Percentiles rank a stretch among this genome's conserved stretches.
These are phyloP conservation scores for Drosophila athabasca DNA, from an alignment of 1,140 invertebrate species.

Conservation along the genomic window DNA sequence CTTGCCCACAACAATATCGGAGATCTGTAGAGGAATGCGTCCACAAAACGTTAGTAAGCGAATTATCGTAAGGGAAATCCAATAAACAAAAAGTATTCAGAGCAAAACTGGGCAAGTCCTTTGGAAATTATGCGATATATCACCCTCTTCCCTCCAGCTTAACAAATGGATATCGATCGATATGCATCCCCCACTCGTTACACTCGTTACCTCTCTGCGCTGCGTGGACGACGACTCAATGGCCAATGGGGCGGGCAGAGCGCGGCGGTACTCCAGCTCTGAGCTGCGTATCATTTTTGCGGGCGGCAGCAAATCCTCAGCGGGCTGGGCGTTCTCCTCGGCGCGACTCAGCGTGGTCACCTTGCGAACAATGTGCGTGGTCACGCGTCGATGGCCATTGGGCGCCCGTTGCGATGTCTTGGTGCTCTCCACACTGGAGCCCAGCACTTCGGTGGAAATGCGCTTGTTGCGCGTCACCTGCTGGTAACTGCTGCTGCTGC, in stretches of 20 bases:
- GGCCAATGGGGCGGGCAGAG: slow-evolving; percentile 84
- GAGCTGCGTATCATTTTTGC: slow-evolving; percentile 79
- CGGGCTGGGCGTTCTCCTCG: slow-evolving; percentile 90
- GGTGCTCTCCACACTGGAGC: slow-evolving; percentile 91
- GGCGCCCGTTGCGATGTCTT: slow-evolving; percentile 90
- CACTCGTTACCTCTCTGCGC: slow-evolving; percentile 71
- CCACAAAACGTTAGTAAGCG: neutral
- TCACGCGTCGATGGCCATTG: slow-evolving; percentile 91
- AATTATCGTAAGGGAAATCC: no score
- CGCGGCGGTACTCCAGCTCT: slow-evolving; percentile 84
- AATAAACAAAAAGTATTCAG: neutral
- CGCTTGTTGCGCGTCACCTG: slow-evolving; percentile 92
- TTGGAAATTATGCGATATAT: no score
- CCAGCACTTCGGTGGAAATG: slow-evolving; percentile 92
- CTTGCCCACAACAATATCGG: slow-evolving; percentile 97
- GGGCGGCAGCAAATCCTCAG: slow-evolving; percentile 87
- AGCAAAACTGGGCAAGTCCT: slow-evolving; percentile 34
- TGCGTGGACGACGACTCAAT: slow-evolving; percentile 65
- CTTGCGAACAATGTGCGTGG: slow-evolving; percentile 93
- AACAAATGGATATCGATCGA: no score
- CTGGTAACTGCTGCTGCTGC: slow-evolving; percentile 79
- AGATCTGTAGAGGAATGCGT: slow-evolving; percentile 89
- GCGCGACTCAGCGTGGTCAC: slow-evolving; percentile 95
- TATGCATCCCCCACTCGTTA: no score
- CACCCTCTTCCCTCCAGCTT: no score